Percentiles rank a stretch among this genome's conserved stretches.
These are phyloP conservation scores for Mesocentrotus franciscanus DNA, from an alignment of 53 echinoderm and acorn worm genomes.

Conservation along the genomic window DNA sequence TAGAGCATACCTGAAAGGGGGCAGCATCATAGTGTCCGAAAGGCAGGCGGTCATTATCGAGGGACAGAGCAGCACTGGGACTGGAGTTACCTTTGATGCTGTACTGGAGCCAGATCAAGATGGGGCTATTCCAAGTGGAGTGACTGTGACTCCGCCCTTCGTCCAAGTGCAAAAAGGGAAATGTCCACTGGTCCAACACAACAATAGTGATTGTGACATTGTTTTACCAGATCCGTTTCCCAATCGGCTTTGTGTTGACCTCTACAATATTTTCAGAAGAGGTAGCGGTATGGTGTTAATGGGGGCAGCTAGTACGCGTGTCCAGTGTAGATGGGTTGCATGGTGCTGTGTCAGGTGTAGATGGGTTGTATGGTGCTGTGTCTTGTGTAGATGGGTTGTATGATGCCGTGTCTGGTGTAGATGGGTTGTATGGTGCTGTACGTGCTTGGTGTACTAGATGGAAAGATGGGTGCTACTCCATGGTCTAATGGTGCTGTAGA, in stretches of 20 bases:
- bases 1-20: constrained; percentile 8
- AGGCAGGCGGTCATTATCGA: constrained; percentile 18
- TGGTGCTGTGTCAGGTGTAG: no score
- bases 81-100: constrained; percentile 18
- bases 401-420: neutral
- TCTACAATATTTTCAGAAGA: no score
- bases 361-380: no score
- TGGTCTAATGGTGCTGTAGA: neutral
- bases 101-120: constrained; percentile 45
- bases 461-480: no score
- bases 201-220: constrained; percentile 37
- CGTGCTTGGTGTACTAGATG: no score
- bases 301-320: no score
- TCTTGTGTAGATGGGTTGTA: no score
- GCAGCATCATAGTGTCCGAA: neutral
- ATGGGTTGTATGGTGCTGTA: no score
- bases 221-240: no score
- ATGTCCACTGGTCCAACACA: constrained; percentile 23
- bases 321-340: no score
- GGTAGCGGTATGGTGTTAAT: no score
- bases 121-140: neutral
- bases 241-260: no score
- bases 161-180: constrained; percentile 24
- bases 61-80: neutral
- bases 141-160: constrained; percentile 47